Percentiles rank a stretch among this genome's conserved stretches.
These are phyloP conservation scores for Malthinus seriepunctatus DNA, from an alignment of 2,888 invertebrate genomes.

Conservation along the genomic window DNA sequence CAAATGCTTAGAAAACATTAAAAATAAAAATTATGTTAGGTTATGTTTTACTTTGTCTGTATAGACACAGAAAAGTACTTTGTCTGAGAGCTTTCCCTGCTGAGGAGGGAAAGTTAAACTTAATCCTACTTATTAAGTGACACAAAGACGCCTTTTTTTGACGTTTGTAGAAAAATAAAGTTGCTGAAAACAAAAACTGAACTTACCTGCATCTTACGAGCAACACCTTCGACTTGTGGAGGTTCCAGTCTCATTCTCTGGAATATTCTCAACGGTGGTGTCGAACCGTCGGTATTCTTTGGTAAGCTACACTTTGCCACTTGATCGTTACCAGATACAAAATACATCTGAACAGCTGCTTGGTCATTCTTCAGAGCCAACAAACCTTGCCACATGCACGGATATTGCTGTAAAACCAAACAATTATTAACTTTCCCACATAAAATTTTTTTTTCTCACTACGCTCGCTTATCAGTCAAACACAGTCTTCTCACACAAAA, in stretches of 20 bases:
- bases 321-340: constrained; percentile 90
- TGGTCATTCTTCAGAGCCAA: constrained; percentile 95
- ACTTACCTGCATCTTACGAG: constrained; percentile 91
- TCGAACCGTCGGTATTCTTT: constrained; percentile 79
- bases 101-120: too few relatives aligned
- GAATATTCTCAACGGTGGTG: constrained; percentile 87
- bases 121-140: too few relatives aligned
- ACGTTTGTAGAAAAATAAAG: too few relatives aligned
- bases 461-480: too few relatives aligned
- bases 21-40: too few relatives aligned
- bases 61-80: too few relatives aligned
- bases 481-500: too few relatives aligned
- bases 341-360: constrained; percentile 98
- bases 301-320: constrained; percentile 90
- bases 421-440: constrained; percentile 14
- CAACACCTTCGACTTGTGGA: constrained; percentile 93
- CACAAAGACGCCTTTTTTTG: too few relatives aligned
- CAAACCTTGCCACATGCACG: constrained; percentile 97
- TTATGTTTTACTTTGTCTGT: too few relatives aligned
- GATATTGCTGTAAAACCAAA: constrained; percentile 75
- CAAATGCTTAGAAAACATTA: too few relatives aligned
- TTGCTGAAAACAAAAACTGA: constrained; percentile 13
- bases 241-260: constrained; percentile 98
- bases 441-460: too few relatives aligned
- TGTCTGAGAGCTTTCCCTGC: too few relatives aligned